Evolutionary conservation across 1,140 invertebrate species (phyloP), one percentile per base, ranked within the genome.

Genomic region (Zaprionus camerounensis): DNA sequence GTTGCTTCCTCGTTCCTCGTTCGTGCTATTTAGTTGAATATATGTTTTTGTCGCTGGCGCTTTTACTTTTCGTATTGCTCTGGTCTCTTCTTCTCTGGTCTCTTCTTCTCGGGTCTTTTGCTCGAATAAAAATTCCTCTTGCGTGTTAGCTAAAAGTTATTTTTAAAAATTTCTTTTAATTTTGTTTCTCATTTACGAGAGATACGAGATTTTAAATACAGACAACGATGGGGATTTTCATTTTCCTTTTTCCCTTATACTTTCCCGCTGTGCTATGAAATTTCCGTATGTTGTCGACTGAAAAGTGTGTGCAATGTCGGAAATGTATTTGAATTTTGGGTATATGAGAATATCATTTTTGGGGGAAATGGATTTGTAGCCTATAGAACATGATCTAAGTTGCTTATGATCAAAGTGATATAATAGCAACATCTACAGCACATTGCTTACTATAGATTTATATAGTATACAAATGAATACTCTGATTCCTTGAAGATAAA

Each of bases 71-170:
- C 68, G 17, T 46, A 17, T 51, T 51, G 20, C 46, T 22, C 46
- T 49, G 38, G 38, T n/a, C 57, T 65, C 75, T 66, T 57, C 41
- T 77, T 77, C 51, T 36, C 49, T 34, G 41, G 41, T 77, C 51
- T 36, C 49, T 46, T 62, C 71, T 55, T 61, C 53, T 69, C 78
- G 75, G 67, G 53, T 88, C 84, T 88, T 80, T 82, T 88, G 84
- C 81, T 87, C 76, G 79, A 85, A 85, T 92, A 82, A 82, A 92
- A 92, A 91, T 92, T 92, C 91, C 77, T 85, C 87, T 92, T 92
- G 91, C 81, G 91, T 92, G 91, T 91, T 92, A 92, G 91, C 91
- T 92, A 88, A 92, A 92, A 92, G 91, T 88, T 92, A 92, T 92
- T 92, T 92, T 91, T 91, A 91, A 88, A 88, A 91, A 88, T 90